Evolutionary conservation across 1,140 invertebrate species (phyloP).

Genomic region (Eumaeus atala): DNA sequence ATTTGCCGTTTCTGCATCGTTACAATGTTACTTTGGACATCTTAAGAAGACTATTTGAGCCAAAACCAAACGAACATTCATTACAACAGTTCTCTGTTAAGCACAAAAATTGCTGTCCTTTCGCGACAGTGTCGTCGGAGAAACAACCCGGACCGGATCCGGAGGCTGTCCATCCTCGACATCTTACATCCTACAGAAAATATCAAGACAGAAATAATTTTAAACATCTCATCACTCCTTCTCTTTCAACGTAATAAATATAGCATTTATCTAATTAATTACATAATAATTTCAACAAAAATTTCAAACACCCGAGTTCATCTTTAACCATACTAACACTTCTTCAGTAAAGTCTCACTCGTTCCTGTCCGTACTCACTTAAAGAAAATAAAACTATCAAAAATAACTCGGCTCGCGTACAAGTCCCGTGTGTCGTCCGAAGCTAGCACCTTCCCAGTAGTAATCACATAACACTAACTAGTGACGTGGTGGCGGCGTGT

Average conservation of each 20-base stretch:
- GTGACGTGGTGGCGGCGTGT: conserved; percentile 50
- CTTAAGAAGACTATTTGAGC: no score
- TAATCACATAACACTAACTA: conserved; percentile 70
- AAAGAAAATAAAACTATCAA: conserved; percentile 73
- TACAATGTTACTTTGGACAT: no score
- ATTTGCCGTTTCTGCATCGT: conserved; percentile 20
- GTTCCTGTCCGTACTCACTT: conserved; percentile 64
- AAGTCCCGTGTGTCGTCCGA: conserved; percentile 70
- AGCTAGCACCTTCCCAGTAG: conserved; percentile 72
- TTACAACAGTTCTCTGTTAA: no score
- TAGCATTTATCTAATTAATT: conserved; percentile 70
- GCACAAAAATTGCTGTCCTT: no score
- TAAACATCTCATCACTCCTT: conserved; percentile 52
- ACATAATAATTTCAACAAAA: conserved; percentile 74
- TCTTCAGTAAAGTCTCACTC: conserved; percentile 66
- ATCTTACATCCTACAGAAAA: conserved; percentile 57
- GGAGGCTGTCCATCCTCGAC: conserved; percentile 48
- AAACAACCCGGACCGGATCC: conserved; percentile 45
- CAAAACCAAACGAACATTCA: no score
- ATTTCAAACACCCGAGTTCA: conserved; percentile 67
- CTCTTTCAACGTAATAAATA: conserved; percentile 71
- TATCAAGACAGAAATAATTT: conserved; percentile 74
- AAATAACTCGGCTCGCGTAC: conserved; percentile 70
- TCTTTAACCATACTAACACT: conserved; percentile 54
- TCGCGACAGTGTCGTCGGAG: neutral